Evolutionary conservation across 2,113 vertebrate genomes (phyloP), one percentile per base, ranked within the genome.

Genomic region (Callospermophilus lateralis): DNA sequence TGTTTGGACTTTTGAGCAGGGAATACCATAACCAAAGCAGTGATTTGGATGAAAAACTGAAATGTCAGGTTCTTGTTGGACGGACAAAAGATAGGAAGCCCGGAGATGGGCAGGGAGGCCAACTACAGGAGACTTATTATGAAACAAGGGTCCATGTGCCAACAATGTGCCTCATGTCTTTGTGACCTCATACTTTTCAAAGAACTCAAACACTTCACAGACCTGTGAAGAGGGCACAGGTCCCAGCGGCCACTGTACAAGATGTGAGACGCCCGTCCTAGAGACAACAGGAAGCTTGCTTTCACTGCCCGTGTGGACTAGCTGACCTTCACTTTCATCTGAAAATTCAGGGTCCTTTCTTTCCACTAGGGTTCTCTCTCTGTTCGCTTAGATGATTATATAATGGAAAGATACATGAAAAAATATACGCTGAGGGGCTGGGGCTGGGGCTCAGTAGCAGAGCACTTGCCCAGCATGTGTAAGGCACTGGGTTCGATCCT

Each of bases 161-260:
- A 72, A n/a, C 20, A 61, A 84, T 39, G 76, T 12, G 11, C 22
- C 51, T 89, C 51, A 48, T 37, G 48, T 70, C 51, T 85, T 65
- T 81, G 65, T 90, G 84, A 68, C 34, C 45, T 15, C 61, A 37
- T 45, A n/a, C 11, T 85, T 96, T 92, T 68, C 9, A 90, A 91
- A 68, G 9, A 85, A 67, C 19, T 79, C 42, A 28, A 90, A 53
- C 9, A 28, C 42, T 15, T 93, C 30, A 34, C 16, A 70, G 65
- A 19, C 45, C 55, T 79, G 8, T 34, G 53, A 81, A 65, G 67
- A 81, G 72, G 20, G 28, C 34, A 95, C 32, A 4, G 24, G 22
- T 72, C 39, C 77, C 8, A 32, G 11, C n/a, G 37, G 9, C 37
- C 17, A 10, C 34, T 84, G 26, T 55, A 2, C 2, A 8, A 24